Evolutionary conservation across 2,797 vertebrate genomes (phyloP), one percentile per base, ranked within the genome.

Genomic region (Enteromius mattozi): DNA sequence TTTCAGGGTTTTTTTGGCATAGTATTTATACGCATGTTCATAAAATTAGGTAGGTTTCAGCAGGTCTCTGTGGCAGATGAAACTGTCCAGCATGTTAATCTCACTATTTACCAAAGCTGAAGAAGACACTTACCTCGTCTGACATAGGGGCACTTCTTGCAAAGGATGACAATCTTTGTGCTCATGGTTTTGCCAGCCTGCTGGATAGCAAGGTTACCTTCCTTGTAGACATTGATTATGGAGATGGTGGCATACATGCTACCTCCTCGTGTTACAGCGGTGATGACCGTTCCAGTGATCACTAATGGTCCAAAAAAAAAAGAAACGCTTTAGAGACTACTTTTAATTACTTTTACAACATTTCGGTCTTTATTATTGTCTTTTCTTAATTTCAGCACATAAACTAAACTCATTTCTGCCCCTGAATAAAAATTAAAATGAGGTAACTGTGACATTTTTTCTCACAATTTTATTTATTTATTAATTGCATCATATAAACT

Each of bases 101-200:
- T 54, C 2, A 35, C 19, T 7, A 21, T 72, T 77, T 74, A 51
- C 13, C 59, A 63, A 51, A 68, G 45, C 16, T 16, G 24, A 49
- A 24, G 13, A 40, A 9, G n/a, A 49, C 66, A 93, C 97, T 96
- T 88, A 99, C 98, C 97, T 97, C 98, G 95, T 90, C 96, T 95
- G 93, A 99, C 92, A 51, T 96, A 94, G 16, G 98, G 98, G 78
- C 98, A 99, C 91, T 98, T 98, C 93, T 95, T 98, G 93, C 98
- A 99, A 81, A 97, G 92, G 90, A 98, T 96, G 24, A 93, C 54
- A 68, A 99, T 95, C 92, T 96, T 99, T 92, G 96, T 96, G 88
- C 98, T 99, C 97, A 99, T 97, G 78, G 93, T 97, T 92, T 99
- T 99, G 85, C 98, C 98, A 0, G 98, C 98, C 92, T 99, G 98